These are phyloP conservation scores for Strongylocentrotus purpuratus DNA, from an alignment of 35 echinoderm and acorn worm genomes.

Conservation along the genomic window DNA sequence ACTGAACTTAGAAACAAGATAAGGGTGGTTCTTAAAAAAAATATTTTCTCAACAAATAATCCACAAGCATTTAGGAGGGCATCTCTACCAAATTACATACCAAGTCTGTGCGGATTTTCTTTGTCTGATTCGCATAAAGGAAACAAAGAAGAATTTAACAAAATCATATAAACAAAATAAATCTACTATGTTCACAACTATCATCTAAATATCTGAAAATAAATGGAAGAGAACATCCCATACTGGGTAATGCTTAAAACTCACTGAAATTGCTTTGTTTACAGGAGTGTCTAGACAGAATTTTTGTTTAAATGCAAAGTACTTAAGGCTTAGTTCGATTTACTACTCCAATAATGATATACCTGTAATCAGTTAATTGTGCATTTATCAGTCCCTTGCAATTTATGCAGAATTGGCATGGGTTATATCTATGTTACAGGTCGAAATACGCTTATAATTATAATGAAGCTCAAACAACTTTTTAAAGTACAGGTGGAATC, in stretches of 20 bases:
- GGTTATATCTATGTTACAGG: too few relatives aligned
- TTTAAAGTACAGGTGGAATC: too few relatives aligned
- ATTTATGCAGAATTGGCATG: too few relatives aligned
- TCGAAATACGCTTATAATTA: too few relatives aligned
- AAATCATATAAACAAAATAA: constrained; percentile 3
- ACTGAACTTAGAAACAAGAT: neutral
- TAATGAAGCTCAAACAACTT: too few relatives aligned
- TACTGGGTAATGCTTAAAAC: neutral
- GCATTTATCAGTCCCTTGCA: too few relatives aligned
- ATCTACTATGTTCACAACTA: neutral
- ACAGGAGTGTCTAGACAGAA: too few relatives aligned
- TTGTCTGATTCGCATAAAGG: constrained; percentile 44
- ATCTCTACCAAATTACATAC: constrained; percentile 27
- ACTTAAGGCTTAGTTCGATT: too few relatives aligned
- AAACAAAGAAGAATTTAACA: neutral
- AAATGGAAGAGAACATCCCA: neutral
- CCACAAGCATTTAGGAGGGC: neutral
- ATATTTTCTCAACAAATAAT: neutral
- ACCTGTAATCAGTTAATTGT: too few relatives aligned
- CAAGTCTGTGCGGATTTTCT: constrained; percentile 53
- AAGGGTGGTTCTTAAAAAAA: neutral
- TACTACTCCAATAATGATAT: too few relatives aligned
- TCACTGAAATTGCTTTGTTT: too few relatives aligned
- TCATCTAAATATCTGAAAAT: neutral
- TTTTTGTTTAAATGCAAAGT: too few relatives aligned